Percentiles rank a stretch among this genome's conserved stretches.
phyloP scores from a whole-genome alignment of 2,888 invertebrate species.

The Opisthograptis luteolata region DNA sequence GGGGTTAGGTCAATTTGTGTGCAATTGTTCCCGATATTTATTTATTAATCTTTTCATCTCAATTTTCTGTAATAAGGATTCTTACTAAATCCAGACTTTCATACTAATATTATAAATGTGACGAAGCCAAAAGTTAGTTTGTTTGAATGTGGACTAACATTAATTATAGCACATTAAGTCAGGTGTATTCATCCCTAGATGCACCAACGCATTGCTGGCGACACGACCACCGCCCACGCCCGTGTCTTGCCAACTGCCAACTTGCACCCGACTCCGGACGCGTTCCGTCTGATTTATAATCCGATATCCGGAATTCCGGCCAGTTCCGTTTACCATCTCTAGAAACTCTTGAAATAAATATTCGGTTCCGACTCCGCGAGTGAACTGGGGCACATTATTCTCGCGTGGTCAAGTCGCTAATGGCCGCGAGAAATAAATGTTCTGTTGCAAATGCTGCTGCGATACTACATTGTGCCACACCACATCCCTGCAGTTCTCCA shows the following conservation, averaged over 20 bases:
- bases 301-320: conserved; percentile 55
- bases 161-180: too few species aligned
- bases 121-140: too few species aligned
- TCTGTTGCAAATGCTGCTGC: conserved; percentile 34
- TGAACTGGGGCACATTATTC: conserved; percentile 41
- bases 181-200: conserved; percentile 13
- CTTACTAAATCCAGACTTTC: too few species aligned
- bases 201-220: conserved; percentile 26
- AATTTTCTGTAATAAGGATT: too few species aligned
- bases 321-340: conserved; percentile 39
- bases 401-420: conserved; percentile 41
- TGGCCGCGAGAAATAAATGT: conserved; percentile 45
- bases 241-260: conserved; percentile 46
- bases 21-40: too few species aligned
- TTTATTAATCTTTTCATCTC: too few species aligned
- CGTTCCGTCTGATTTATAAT: conserved; percentile 63
- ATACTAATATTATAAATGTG: too few species aligned
- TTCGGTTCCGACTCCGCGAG: conserved; percentile 35
- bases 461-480: conserved; percentile 19
- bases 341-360: conserved; percentile 42
- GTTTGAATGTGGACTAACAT: too few species aligned
- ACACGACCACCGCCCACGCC: conserved; percentile 35
- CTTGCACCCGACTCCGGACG: conserved; percentile 53
- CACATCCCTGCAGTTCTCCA: conserved; percentile 10
- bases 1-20: too few species aligned